Evolutionary conservation across 2,113 vertebrate genomes (phyloP).

Genomic region (Lamprotornis superbus): DNA sequence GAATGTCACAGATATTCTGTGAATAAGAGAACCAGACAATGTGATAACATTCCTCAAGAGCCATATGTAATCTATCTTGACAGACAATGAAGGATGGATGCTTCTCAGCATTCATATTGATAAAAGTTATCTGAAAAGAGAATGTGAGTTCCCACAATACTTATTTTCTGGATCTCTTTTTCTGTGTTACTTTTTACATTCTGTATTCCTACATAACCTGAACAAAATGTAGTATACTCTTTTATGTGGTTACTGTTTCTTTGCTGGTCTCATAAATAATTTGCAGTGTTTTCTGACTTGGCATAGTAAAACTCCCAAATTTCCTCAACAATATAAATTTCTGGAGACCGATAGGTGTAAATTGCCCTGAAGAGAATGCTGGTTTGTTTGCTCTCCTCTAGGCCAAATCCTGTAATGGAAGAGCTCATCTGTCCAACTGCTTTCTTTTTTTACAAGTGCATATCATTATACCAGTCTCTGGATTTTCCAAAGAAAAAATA

Average conservation of each 20-base stretch:
- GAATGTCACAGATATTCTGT: not conserved
- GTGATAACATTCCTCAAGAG: not conserved
- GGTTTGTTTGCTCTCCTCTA: not conserved
- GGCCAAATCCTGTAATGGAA: not conserved
- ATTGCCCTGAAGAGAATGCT: conserved; percentile 8
- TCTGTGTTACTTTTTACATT: not conserved
- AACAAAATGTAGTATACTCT: not conserved
- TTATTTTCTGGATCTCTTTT: not conserved
- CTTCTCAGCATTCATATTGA: not conserved
- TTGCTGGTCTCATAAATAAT: not conserved
- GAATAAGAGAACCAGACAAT: not conserved
- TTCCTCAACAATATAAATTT: not conserved
- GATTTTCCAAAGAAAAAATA: not conserved
- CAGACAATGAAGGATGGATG: not conserved
- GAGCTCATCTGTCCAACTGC: not conserved
- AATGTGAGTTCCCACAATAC: not conserved
- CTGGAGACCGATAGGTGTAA: not conserved
- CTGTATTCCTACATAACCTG: not conserved
- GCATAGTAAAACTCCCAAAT: not conserved
- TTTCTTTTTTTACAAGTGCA: not conserved
- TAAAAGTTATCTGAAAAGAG: not conserved
- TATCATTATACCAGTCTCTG: not conserved
- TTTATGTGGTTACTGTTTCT: not conserved
- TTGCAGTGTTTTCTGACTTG: conserved; percentile 7
- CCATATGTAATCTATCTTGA: not conserved